Percentiles rank a stretch among this genome's conserved stretches.
Conservation (phyloP, 2,797 vertebrate species). For the Darevskia mixta region DNA sequence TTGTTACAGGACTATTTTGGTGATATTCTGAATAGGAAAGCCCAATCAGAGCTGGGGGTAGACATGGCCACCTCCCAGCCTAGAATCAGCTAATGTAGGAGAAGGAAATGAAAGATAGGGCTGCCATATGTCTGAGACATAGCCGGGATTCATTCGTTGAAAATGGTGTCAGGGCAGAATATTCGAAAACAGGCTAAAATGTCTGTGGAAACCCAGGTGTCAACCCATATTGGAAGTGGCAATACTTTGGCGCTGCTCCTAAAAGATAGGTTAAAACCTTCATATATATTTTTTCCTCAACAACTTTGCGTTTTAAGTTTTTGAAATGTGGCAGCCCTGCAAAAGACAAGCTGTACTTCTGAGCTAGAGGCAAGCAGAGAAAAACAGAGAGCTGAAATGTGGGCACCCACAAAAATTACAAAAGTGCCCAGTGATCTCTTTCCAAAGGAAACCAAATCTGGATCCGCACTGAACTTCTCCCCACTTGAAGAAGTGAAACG, state of each 20-base stretch:
- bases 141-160: too few species aligned
- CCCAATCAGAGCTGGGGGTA: background rate
- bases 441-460: background rate
- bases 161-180: too few species aligned
- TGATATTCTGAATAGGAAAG: background rate
- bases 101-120: background rate
- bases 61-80: background rate
- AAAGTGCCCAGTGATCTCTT: background rate
- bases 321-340: too few species aligned
- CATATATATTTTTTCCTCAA: rapidly evolving
- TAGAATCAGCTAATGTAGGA: background rate
- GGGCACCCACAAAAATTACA: background rate
- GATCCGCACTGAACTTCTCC: background rate
- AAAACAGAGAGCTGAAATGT: background rate
- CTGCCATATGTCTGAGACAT: too few species aligned
- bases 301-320: too few species aligned
- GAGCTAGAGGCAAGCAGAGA: background rate
- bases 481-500: background rate
- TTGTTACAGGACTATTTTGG: background rate
- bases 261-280: too few species aligned
- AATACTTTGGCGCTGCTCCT: too few species aligned
- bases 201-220: too few species aligned
- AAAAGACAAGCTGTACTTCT: background rate
- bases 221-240: too few species aligned
- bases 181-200: too few species aligned